phyloP scores from a whole-genome alignment of 1,140 invertebrate species.

The Latrodectus geometricus region DNA sequence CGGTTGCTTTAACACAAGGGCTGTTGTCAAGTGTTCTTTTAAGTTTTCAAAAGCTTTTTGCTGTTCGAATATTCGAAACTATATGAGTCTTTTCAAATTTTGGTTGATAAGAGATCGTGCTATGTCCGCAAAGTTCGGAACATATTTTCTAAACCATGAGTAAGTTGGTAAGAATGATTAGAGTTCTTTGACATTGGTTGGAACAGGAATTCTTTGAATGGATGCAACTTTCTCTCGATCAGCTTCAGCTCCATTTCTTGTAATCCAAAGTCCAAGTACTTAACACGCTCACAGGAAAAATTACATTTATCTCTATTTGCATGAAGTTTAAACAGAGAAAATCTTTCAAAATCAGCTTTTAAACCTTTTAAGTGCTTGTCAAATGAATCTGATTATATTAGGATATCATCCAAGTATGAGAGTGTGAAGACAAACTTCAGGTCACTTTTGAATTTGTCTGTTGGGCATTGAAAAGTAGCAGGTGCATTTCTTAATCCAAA shows the following conservation, averaged over 20 bases:
- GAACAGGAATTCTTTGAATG: conserved; percentile 61
- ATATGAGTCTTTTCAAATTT: conserved; percentile 21
- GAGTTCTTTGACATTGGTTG: conserved; percentile 62
- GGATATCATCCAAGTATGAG: conserved; percentile 26
- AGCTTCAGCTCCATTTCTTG: conserved; percentile 61
- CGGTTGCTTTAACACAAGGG: conserved; percentile 60
- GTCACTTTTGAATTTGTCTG: conserved; percentile 64
- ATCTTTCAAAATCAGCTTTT: conserved; percentile 12
- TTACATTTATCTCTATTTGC: too few relatives aligned
- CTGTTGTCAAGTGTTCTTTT: conserved; percentile 63
- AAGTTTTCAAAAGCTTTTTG: conserved; percentile 60
- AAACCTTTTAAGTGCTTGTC: conserved; percentile 17
- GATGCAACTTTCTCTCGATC: conserved; percentile 63
- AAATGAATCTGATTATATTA: conserved; percentile 45
- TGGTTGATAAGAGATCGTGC: conserved; percentile 54
- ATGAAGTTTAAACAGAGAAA: conserved; percentile 7
- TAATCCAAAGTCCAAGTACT: conserved; percentile 13
- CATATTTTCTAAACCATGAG: conserved; percentile 63
- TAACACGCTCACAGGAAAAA: too few relatives aligned
- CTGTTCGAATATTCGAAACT: conserved; percentile 35
- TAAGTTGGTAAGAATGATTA: conserved; percentile 61
- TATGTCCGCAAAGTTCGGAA: conserved; percentile 63
- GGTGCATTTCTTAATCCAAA: too few relatives aligned
- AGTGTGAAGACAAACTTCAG: background rate
- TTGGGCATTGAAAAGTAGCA: conserved; percentile 67